Percentiles rank a stretch among this genome's conserved stretches.
Evolutionary conservation across 2,113 vertebrate species (phyloP).

Genomic region (Microtus richardsoni): DNA sequence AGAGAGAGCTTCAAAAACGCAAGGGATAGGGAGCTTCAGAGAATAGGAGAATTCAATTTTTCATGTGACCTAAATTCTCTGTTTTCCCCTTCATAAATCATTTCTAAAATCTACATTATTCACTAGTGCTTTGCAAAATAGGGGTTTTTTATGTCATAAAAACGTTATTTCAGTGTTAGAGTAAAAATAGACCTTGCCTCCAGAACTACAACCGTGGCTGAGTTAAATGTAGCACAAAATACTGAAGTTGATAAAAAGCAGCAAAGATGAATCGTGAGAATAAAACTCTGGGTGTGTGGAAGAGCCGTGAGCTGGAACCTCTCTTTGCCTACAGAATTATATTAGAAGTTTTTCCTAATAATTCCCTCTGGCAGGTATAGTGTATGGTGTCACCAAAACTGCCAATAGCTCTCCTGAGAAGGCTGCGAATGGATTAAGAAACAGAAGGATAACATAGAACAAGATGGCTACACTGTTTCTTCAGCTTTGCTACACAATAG

Average conservation of each 20-base stretch:
- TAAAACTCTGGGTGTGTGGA: conserved; percentile 11
- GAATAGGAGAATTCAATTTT: background rate
- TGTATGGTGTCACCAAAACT: background rate
- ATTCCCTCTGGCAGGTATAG: background rate
- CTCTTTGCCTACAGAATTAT: background rate
- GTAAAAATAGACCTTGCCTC: conserved; percentile 47
- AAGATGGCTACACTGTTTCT: background rate
- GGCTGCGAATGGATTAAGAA: background rate
- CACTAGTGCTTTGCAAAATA: conserved; percentile 35
- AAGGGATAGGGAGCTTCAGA: background rate
- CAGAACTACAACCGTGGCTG: background rate
- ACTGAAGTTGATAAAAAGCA: conserved; percentile 55
- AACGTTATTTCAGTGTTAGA: conserved; percentile 31
- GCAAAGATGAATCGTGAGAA: conserved; percentile 5
- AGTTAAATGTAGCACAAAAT: conserved; percentile 51
- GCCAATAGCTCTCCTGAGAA: background rate
- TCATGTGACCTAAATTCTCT: conserved; percentile 47
- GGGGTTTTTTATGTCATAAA: conserved; percentile 2
- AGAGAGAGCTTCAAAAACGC: background rate
- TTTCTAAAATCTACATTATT: conserved; percentile 46
- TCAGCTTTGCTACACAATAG: background rate
- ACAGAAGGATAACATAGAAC: background rate
- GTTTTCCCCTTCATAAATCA: conserved; percentile 21
- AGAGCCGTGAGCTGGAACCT: background rate
- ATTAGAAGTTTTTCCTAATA: background rate